Conservation (phyloP, 2,888 invertebrate species). For the Drosophila macrospina region DNA sequence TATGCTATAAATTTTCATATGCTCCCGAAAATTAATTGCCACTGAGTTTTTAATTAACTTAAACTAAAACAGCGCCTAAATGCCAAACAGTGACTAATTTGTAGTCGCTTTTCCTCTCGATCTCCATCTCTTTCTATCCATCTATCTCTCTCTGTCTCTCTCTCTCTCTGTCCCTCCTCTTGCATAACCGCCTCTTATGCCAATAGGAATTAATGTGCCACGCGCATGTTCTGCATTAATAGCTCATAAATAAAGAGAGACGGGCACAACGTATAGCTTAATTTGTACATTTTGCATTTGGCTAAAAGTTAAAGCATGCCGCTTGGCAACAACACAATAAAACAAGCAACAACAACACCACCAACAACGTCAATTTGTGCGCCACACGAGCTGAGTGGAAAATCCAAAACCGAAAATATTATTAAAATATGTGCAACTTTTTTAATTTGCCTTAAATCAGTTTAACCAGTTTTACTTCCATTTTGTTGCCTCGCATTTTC, state of each 20-base stretch:
- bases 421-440: slow-evolving; percentile 30
- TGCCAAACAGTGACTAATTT: slow-evolving; percentile 49
- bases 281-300: slow-evolving; percentile 50
- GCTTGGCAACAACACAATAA: slow-evolving; percentile 49
- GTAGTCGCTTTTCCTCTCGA: background rate
- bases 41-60: slow-evolving; percentile 72
- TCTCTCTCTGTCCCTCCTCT: background rate
- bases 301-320: slow-evolving; percentile 36
- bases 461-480: slow-evolving; percentile 30
- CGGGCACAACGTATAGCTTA: slow-evolving; percentile 52
- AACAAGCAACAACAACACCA: slow-evolving; percentile 10
- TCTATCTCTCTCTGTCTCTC: background rate
- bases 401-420: slow-evolving; percentile 1
- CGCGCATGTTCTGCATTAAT: slow-evolving; percentile 70
- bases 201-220: slow-evolving; percentile 45
- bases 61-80: slow-evolving; percentile 55
- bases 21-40: slow-evolving; percentile 63
- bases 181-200: background rate
- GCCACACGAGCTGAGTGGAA: slow-evolving; percentile 27
- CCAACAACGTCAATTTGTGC: slow-evolving; percentile 24
- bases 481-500: slow-evolving; percentile 22
- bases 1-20: slow-evolving; percentile 58
- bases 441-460: slow-evolving; percentile 42
- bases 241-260: slow-evolving; percentile 66
- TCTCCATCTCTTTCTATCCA: too few species aligned